Evolutionary conservation across 2,888 invertebrate genomes (phyloP), one percentile per base, ranked within the genome.

Genomic region (Tipula unca): DNA sequence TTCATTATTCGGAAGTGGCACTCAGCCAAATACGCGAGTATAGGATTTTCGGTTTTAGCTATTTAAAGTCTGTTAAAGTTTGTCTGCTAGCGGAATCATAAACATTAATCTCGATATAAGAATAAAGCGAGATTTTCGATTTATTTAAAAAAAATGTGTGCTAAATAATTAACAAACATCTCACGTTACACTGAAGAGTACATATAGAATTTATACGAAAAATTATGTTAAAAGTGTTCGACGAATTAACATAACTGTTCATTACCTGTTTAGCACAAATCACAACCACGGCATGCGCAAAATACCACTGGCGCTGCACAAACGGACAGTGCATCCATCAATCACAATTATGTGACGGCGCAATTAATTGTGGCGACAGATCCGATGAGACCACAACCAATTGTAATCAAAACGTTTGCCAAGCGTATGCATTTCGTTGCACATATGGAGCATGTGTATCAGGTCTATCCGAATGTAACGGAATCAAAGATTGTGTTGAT

Each of bases 361-460:
- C 10, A 29, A 39, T 14, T 1, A 32, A 87, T 54, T 87, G 87
- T 39, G 8, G 0, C 3, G 87, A 87, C 69, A 25, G 85, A n/a
- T 86, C 86, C 3, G 87, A 87, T 86, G 87, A 87, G 86, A 89
- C 88, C 6, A 87, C 88, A 0, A 85, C 87, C 48, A 86, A 86
- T 13, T 91, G 91, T 83, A 87, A 89, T 14, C 87, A 89, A n/a
- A 36, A 86, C 0, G 85, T 88, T 87, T 94, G 94, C 87, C 91
- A 92, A 0, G 87, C 89, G 0, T 92, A 91, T 87, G 91, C 93
- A 85, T 94, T 93, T 89, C 92, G 93, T 82, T 94, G 94, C 88
- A 90, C 91, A 0, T 94, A 94, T 87, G 94, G 94, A 1, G 94
- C 93, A 0, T 94, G 94, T 87, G 91, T 93, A 0, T 92, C 93